Conservation (phyloP, 1,140 invertebrate species). For the Aleiodes sp. region DNA sequence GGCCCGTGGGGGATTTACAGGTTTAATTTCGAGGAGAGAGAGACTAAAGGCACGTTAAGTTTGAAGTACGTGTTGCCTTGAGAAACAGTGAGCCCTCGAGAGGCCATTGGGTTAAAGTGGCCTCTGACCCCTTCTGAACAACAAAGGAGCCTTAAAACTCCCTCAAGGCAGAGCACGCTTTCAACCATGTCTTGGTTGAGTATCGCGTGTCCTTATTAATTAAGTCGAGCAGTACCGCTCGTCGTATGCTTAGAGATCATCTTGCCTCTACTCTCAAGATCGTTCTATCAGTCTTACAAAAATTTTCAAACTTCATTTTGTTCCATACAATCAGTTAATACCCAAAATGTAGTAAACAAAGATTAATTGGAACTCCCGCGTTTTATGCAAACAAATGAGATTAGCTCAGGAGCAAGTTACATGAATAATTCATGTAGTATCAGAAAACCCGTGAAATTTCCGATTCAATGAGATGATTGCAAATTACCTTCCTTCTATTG, state of each 20-base stretch:
- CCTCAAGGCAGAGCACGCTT: constrained; percentile 29
- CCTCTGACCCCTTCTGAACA: constrained; percentile 44
- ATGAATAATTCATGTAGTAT: too few species aligned
- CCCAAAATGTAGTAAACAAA: neutral
- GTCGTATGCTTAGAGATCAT: constrained; percentile 52
- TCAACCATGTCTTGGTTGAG: constrained; percentile 57
- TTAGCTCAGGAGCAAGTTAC: too few species aligned
- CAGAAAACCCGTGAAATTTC: too few species aligned
- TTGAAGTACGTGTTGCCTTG: constrained; percentile 9
- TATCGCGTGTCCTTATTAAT: constrained; percentile 68
- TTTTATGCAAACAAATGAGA: too few species aligned
- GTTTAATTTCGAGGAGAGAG: neutral
- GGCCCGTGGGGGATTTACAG: neutral
- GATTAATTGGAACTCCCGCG: too few species aligned
- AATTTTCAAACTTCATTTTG: neutral
- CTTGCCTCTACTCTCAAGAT: constrained; percentile 20
- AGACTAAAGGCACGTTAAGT: neutral
- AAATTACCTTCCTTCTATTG: too few species aligned
- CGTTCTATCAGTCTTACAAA: constrained; percentile 17
- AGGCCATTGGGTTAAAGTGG: constrained; percentile 57
- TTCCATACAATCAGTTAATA: neutral
- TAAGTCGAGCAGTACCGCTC: constrained; percentile 55
- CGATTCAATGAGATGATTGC: too few species aligned
- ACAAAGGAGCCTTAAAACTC: constrained; percentile 64
- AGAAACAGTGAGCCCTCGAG: constrained; percentile 45